phyloP scores from a whole-genome alignment of 2,113 vertebrate genomes.

The Rhadina sibilatrix region DNA sequence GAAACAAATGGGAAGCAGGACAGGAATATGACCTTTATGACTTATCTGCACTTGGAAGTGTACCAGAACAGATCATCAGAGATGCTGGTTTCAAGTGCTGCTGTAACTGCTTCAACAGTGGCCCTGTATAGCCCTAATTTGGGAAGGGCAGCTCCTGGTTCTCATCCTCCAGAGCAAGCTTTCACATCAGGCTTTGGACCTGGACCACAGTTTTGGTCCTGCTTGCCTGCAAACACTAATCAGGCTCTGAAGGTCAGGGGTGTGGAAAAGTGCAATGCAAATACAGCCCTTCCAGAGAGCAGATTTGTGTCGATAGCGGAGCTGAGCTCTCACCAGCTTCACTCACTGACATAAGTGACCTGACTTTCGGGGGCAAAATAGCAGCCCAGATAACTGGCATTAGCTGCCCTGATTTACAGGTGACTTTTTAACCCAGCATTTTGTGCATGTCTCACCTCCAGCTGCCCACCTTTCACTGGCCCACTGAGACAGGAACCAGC shows the following conservation, averaged over 20 bases:
- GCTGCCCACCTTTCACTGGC: neutral
- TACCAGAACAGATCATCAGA: neutral
- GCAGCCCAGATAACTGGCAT: neutral
- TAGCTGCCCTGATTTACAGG: neutral
- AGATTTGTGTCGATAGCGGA: neutral
- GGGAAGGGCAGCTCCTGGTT: neutral
- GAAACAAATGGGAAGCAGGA: neutral
- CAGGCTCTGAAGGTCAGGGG: neutral
- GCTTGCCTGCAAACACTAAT: neutral
- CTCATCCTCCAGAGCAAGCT: neutral
- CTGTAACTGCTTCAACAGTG: neutral
- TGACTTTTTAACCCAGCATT: neutral
- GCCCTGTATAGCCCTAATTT: neutral
- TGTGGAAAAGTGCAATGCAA: neutral
- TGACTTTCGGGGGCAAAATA: fast-evolving
- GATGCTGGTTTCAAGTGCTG: neutral
- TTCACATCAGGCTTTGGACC: neutral
- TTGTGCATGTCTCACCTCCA: fast-evolving
- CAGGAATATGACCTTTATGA: neutral
- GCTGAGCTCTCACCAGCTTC: neutral
- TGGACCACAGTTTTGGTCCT: neutral
- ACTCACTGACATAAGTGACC: neutral
- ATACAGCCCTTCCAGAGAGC: neutral
- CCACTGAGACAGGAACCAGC: neutral
- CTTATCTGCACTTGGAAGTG: neutral